phyloP scores from a whole-genome alignment of 2,888 invertebrate species.

The Stramonita haemastoma region DNA sequence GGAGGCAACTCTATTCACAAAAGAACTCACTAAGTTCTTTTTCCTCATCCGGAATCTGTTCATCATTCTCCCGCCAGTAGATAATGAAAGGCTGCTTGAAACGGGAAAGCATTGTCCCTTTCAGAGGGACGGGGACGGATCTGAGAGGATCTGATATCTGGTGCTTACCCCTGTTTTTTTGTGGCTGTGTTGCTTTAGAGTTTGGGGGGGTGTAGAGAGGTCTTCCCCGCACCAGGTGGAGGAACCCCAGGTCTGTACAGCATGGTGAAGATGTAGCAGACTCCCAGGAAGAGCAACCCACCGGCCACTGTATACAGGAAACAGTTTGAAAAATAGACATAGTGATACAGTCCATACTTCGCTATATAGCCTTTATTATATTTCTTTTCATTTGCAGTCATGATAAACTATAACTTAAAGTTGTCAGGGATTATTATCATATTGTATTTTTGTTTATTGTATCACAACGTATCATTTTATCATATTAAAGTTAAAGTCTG shows the following conservation, averaged over 20 bases:
- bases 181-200: not conserved
- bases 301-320: not conserved
- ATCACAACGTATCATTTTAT: no score
- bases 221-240: not conserved
- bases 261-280: not conserved
- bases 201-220: no score
- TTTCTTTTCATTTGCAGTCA: no score
- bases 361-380: no score
- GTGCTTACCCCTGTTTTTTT: not conserved
- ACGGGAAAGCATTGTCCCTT: not conserved
- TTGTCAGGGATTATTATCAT: no score
- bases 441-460: no score
- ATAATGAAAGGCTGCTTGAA: not conserved
- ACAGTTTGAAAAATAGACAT: not conserved
- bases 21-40: not conserved
- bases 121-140: no score
- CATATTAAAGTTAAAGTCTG: no score
- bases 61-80: not conserved
- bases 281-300: not conserved
- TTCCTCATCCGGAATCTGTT: not conserved
- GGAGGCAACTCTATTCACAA: not conserved
- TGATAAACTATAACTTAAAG: no score
- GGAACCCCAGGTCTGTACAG: not conserved
- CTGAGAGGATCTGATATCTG: not conserved
- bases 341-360: not conserved